Evolutionary conservation across 2,797 vertebrate genomes (phyloP).

Genomic region (Melanotaenia pygmaea): DNA sequence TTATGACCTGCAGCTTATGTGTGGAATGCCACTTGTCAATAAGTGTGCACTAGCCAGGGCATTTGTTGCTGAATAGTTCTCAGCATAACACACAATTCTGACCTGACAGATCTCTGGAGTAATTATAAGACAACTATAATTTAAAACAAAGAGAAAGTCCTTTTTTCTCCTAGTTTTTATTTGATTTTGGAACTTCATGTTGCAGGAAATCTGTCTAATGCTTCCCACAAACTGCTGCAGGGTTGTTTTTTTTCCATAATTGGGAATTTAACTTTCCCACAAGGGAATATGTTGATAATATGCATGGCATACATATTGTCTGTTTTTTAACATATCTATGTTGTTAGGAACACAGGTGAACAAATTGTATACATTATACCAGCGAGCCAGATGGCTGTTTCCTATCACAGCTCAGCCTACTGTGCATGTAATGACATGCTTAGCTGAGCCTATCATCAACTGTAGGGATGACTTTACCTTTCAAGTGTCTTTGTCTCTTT

Average conservation of each 20-base stretch:
- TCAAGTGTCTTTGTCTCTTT: conserved; percentile 34
- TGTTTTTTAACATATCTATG: conserved; percentile 22
- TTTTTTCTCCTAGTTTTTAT: not conserved
- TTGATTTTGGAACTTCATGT: not conserved
- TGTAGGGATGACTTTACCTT: conserved; percentile 46
- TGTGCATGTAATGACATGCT: conserved; percentile 77
- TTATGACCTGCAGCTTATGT: conserved; percentile 55
- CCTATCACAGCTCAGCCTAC: conserved; percentile 51
- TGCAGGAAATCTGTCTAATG: not conserved
- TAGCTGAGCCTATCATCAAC: conserved; percentile 68
- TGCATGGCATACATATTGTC: not conserved
- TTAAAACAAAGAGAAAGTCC: not conserved
- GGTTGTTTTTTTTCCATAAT: not conserved
- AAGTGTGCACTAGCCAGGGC: conserved; percentile 33
- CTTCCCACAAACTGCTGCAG: not conserved
- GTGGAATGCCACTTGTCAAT: conserved; percentile 70
- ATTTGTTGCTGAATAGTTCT: conserved; percentile 5
- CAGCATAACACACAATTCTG: not conserved
- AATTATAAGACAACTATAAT: not conserved
- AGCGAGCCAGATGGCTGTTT: conserved; percentile 64
- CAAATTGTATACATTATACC: conserved; percentile 67
- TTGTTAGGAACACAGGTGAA: conserved; percentile 55
- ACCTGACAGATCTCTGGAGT: conserved; percentile 7
- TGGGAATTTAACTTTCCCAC: not conserved
- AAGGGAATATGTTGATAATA: conserved; percentile 1